Conservation (phyloP, 2,888 invertebrate species). For the Hirtodrosophila alboralis region DNA sequence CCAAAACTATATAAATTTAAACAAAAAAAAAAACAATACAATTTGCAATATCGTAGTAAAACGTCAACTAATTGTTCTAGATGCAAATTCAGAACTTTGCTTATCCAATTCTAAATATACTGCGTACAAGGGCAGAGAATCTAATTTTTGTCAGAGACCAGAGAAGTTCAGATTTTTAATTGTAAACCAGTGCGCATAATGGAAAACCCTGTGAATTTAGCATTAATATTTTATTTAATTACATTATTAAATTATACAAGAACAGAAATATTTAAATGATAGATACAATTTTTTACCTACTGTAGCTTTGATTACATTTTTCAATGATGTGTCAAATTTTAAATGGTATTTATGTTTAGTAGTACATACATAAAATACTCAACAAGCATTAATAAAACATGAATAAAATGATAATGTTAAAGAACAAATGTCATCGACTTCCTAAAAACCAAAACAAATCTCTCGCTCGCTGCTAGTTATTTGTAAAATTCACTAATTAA, state of each 20-base stretch:
- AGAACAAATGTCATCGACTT: conserved; percentile 49
- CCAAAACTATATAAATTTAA: conserved; percentile 42
- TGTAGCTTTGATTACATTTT: conserved; percentile 79
- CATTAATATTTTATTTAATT: conserved; percentile 56
- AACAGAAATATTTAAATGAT: conserved; percentile 48
- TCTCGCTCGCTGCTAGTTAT: conserved; percentile 32
- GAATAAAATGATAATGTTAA: conserved; percentile 20
- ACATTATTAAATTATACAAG: conserved; percentile 44
- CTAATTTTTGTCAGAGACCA: no score
- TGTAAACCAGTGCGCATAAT: conserved; percentile 71
- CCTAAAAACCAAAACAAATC: conserved; percentile 33
- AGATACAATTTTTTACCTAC: conserved; percentile 77
- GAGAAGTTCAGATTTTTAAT: conserved; percentile 13
- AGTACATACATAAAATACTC: conserved; percentile 36
- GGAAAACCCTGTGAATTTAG: conserved; percentile 72
- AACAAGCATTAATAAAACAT: conserved; percentile 17
- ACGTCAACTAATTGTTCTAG: conserved; percentile 53
- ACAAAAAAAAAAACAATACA: conserved; percentile 27
- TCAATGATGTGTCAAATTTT: conserved; percentile 79
- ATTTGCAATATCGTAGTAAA: conserved; percentile 60
- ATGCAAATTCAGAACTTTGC: conserved; percentile 29
- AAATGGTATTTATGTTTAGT: conserved; percentile 70
- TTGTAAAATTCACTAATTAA: conserved; percentile 21
- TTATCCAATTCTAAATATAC: conserved; percentile 9
- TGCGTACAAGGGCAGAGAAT: no score